Base-by-base conservation (phyloP, 2,113 vertebrate species). In the Lasiurus cinereus region DNA sequence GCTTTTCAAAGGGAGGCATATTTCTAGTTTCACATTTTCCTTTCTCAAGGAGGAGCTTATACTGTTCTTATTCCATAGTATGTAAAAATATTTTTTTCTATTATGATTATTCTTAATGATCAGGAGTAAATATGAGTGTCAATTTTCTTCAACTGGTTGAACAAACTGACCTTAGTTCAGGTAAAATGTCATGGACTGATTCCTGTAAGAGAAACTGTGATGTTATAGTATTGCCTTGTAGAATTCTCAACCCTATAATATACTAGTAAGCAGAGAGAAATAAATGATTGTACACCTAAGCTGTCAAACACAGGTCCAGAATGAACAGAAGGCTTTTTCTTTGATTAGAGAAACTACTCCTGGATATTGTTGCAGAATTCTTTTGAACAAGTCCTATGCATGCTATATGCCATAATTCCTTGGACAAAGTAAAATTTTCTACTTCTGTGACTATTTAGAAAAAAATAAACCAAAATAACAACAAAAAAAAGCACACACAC, bases 21-120 rank as follows among this genome's bases (percentile, higher is more conserved):
- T 67, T 89, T 94, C 50, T 77, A 72, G 39, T 90, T 90, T 92
- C 52, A 72, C 15, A 62, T 91, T 87, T 91, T 95, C 27, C 29
- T 56, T 87, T 90, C 52, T 88, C 69, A 67, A 62, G 87, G 10
- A 97, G 22, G 14, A 92, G 36, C 33, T 62, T 77, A 22, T 29
- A 56, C 12, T 52, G 52, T 66, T 86, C 33, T 27, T 21, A 83
- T 83, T 80, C 43, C 21, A 13, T 86, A 31, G 59, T 76, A 52
- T 22, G 19, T 76, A 70, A 72, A 83, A 80, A 11, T 19, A 3
- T 8, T 77, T 79, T 66, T 70, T 77, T 73, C 21, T 76, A 4
- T 90, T 78, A 76, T 66, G 27, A 79, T 66, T 69, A 31, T 50
- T 83, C 31, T 79, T 62, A 88, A 64, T 88, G 24, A 66, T 84